These are phyloP conservation scores for Pteruthius melanotis DNA, from an alignment of 2,113 vertebrate species.

Conservation along the genomic window DNA sequence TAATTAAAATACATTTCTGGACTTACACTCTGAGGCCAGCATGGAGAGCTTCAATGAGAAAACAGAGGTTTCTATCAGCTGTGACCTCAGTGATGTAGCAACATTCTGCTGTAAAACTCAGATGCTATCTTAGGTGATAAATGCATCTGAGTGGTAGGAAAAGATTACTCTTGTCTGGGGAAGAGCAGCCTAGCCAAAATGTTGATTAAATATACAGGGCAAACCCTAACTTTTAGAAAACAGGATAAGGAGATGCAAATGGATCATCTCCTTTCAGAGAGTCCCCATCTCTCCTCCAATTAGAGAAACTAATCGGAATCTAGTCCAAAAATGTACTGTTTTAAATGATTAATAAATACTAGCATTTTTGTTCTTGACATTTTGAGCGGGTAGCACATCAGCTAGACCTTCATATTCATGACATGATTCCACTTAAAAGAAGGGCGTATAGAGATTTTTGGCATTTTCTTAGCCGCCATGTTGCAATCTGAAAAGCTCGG, in stretches of 20 bases:
- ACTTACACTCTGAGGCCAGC: not conserved
- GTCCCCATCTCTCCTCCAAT: not conserved
- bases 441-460: not conserved
- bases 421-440: not conserved
- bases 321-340: slow-evolving; percentile 17
- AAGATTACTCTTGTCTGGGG: not conserved
- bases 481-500: not conserved
- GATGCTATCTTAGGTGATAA: not conserved
- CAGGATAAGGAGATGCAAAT: not conserved
- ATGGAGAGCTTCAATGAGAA: not conserved
- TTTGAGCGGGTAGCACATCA: not conserved
- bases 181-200: not conserved
- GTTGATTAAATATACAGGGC: not conserved
- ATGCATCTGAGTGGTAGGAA: not conserved
- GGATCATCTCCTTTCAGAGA: not conserved
- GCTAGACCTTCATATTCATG: not conserved
- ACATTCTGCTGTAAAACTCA: not conserved
- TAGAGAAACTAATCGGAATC: slow-evolving; percentile 30
- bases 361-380: not conserved
- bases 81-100: not conserved
- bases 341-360: not conserved
- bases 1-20: not conserved
- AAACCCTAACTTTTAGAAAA: not conserved
- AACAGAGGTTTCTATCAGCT: not conserved
- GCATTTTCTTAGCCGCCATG: not conserved